Percentiles rank a stretch among this genome's conserved stretches.
Conservation (phyloP, 2,888 invertebrate genomes). For the Esperia sulphurella region DNA sequence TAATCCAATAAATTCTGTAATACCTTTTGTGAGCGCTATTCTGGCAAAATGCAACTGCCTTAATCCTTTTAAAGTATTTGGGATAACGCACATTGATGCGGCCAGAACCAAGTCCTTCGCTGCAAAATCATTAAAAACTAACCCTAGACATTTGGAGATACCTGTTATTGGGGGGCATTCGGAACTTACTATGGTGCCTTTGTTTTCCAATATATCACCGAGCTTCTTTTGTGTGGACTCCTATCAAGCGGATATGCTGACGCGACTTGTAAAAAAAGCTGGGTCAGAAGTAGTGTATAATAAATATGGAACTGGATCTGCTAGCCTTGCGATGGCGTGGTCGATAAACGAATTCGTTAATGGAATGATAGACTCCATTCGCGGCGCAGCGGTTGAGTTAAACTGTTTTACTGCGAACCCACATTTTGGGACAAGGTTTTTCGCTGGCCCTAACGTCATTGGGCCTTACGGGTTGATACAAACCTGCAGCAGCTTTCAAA, state of each 20-base stretch:
- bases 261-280: conserved; percentile 44
- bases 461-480: conserved; percentile 41
- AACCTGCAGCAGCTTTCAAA: conserved; percentile 31
- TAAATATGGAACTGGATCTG: conserved; percentile 41
- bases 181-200: conserved; percentile 50
- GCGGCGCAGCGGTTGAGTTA: conserved; percentile 35
- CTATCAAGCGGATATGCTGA: conserved; percentile 41
- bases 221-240: conserved; percentile 25
- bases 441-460: conserved; percentile 47
- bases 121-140: conserved; percentile 35
- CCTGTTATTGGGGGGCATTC: conserved; percentile 62
- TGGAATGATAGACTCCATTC: conserved; percentile 40
- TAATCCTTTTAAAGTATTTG: conserved; percentile 51
- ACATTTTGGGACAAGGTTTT: conserved; percentile 51
- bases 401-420: conserved; percentile 49
- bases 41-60: conserved; percentile 41
- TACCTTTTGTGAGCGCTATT: conserved; percentile 49
- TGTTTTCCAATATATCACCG: conserved; percentile 51
- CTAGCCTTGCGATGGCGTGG: conserved; percentile 48
- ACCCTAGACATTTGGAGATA: conserved; percentile 32
- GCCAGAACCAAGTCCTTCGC: conserved; percentile 38
- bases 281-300: conserved; percentile 42
- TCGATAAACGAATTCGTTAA: conserved; percentile 50
- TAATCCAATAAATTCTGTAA: conserved; percentile 50
- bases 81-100: conserved; percentile 51